Percentiles rank a stretch among this genome's conserved stretches.
phyloP scores from a whole-genome alignment of 2,888 invertebrate species.

The Hydraecia micacea region DNA sequence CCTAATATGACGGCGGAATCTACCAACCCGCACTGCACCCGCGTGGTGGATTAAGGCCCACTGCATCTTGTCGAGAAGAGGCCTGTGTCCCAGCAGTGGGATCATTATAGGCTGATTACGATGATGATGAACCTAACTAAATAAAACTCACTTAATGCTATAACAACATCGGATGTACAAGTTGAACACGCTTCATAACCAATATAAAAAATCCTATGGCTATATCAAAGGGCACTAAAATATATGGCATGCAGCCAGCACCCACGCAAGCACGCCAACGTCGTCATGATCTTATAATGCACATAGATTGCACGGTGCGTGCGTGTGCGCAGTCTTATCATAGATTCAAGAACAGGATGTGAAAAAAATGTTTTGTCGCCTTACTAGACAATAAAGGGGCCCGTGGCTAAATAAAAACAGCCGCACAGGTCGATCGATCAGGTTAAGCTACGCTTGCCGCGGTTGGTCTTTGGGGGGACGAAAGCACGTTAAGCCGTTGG shows the following conservation, averaged over 20 bases:
- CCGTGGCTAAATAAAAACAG: too few species aligned
- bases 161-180: not conserved
- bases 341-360: not conserved
- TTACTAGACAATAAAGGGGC: not conserved
- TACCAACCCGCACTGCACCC: too few species aligned
- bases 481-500: too few species aligned
- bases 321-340: constrained; percentile 5
- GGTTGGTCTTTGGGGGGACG: too few species aligned
- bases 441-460: too few species aligned
- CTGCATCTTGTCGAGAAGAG: not conserved
- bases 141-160: not conserved
- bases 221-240: not conserved
- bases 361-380: not conserved
- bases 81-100: not conserved
- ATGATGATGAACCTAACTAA: not conserved
- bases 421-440: too few species aligned
- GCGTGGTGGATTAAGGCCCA: too few species aligned
- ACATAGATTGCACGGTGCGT: not conserved
- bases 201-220: not conserved
- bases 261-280: not conserved
- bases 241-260: not conserved
- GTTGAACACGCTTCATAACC: not conserved
- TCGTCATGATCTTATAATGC: not conserved
- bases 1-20: not conserved
- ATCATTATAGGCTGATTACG: too few species aligned